Base-by-base conservation (phyloP, 2,888 invertebrate species). In the Agrochola circellaris region DNA sequence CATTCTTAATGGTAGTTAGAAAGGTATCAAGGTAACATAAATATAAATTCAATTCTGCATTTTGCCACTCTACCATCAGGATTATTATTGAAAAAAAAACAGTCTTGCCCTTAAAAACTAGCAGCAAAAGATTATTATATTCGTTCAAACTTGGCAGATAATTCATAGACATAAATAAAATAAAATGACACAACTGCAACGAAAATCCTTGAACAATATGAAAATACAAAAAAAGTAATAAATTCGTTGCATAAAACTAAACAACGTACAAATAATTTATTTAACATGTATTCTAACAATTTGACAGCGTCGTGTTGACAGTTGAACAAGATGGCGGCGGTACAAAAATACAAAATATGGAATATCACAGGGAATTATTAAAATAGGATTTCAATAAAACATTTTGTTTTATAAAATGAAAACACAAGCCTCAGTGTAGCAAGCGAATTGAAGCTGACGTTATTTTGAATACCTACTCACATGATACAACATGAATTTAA, bases 211-310 rank as follows among this genome's bases (percentile, higher is more conserved):
- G 48, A 75, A 68, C 61, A 77, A 78, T 82, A 67, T 77, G 76
- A 82, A 81, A 81, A 72, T 75, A 85, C 64, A 81, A 82, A 84
- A 81, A 80, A 79, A 81, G 45, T 78, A 73, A 85, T 79, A 85
- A 88, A 89, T 90, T 92, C 92, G 90, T 91, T 90, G 90, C 88
- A 88, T 89, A 88, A 85, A 90, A 89, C 83, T 84, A 87, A 86
- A 87, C 78, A 86, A 87, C 77, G 73, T 83, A 87, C 64, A 81
- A 87, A 82, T 64, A 77, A 84, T 82, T 75, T 51, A 82, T 79
- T 69, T 66, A 72, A 81, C 89, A 90, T 83, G 79, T 88, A 89
- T 85, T 85, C 76, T 87, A 88, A 89, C 85, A 87, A 88, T 87
- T 87, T 86, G 76, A 83, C 64, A 81, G 51, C 58, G 56, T 67